phyloP scores from a whole-genome alignment of 1,140 invertebrate genomes.

The Whitmania pigra region DNA sequence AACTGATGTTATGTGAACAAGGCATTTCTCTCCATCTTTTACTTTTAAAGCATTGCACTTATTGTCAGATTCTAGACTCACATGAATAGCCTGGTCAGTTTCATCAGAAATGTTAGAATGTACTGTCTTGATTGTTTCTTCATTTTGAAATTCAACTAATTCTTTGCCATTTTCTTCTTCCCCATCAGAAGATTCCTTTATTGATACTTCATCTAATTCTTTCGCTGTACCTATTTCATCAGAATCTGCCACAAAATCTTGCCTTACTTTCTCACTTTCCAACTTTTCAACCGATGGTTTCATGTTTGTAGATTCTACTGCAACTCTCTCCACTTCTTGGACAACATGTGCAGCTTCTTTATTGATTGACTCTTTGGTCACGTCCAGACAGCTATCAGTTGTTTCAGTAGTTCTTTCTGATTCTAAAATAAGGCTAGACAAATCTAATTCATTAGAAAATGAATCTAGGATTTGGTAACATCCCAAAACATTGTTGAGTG shows the following conservation, averaged over 20 bases:
- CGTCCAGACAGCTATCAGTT: constrained; percentile 6
- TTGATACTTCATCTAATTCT: constrained; percentile 12
- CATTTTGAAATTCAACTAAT: no score
- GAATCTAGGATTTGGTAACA: constrained; percentile 19
- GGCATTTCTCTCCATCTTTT: no score
- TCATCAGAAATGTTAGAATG: no score
- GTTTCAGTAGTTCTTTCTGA: background rate
- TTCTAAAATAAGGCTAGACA: constrained; percentile 4
- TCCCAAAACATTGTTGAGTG: no score
- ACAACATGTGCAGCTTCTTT: constrained; percentile 22
- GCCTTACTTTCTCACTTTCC: constrained; percentile 24
- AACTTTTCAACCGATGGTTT: constrained; percentile 10
- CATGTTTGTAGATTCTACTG: constrained; percentile 18
- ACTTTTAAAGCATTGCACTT: no score
- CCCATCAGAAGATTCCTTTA: background rate
- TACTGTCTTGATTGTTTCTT: no score
- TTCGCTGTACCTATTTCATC: constrained; percentile 23
- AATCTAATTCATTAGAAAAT: constrained; percentile 16
- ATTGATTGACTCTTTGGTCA: constrained; percentile 14
- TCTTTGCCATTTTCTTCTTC: no score
- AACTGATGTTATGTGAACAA: no score
- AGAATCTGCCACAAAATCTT: constrained; percentile 21
- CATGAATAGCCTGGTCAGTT: no score
- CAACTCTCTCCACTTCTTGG: constrained; percentile 4
- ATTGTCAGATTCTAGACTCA: no score